Evolutionary conservation across 2,113 vertebrate genomes (phyloP), one percentile per base, ranked within the genome.

Genomic region (Smithornis capensis): DNA sequence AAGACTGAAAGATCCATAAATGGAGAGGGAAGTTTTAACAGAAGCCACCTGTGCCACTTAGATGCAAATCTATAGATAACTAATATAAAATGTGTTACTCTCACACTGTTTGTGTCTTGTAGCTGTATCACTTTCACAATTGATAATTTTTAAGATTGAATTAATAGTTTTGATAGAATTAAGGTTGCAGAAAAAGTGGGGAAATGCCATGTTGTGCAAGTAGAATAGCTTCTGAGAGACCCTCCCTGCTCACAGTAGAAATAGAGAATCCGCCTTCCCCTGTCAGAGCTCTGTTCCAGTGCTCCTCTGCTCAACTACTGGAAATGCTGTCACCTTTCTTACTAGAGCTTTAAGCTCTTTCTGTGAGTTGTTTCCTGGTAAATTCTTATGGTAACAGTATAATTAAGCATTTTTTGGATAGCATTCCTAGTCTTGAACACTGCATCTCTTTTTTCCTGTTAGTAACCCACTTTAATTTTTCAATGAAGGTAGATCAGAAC

Each of bases 251-350:
- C 35, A 10, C 2, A 9, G 57, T 0, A 38, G 24, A 25, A 7
- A 15, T 5, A 21, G 40, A 70, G 37, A 78, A 60, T 47, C 40
- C 47, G 22, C 21, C 35, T 89, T 60, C 59, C 40, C 47, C 69
- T 31, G 9, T 0, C 4, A 1, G 27, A 52, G n/a, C 44, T 60
- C 37, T 62, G 9, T 56, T 38, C 27, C 29, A 8, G 53, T 63
- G 44, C 40, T 35, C 28, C 60, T 56, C 45, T 1, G 0, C n/a
- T 74, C 78, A 65, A 1, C 37, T 42, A 7, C 40, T 38, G 57
- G 65, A 69, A 87, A 56, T 7, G 3, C 33, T 69, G 14, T 28
- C 37, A 59, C 8, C 0, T 68, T 86, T 87, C 35, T 73, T 18
- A 4, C 6, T 69, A 28, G 68, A 84, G 5, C 57, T 62, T 49